Evolutionary conservation across 2,797 vertebrate species (phyloP), one percentile per base, ranked within the genome.

Genomic region (Gambusia yucatana): DNA sequence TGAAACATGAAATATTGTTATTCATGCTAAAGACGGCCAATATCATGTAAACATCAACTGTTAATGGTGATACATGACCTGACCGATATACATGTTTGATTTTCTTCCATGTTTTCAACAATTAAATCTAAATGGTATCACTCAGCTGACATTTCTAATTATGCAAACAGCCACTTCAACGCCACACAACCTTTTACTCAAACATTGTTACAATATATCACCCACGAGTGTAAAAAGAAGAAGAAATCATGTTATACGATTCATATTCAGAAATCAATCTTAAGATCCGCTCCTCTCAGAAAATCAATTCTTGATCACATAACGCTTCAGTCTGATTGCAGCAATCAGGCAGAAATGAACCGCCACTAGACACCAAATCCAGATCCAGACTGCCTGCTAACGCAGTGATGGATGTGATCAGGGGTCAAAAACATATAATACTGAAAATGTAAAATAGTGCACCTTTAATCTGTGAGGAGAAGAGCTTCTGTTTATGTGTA

Each of bases 321-420:
- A 71, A 82, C 30, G 10, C 76, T 85, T 83, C 72, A 77, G 36
- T 55, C 50, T 87, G 87, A 91, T 88, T 88, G 84, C 77, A 74
- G 72, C 80, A 82, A 84, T 86, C 85, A 88, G 46, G 83, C 74
- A 52, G 44, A 82, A 41, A 71, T 14, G 61, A 82, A 59, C 61
- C 3, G 10, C 46, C 4, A 22, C 72, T 77, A 52, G 78, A 57
- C 77, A 70, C 41, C 41, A 44, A 0, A 14, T 48, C 46, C 70
- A n/a, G 48, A 46, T 48, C 43, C 72, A n/a, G 48, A 46, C 69
- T 48, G 57, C 74, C 65, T 67, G 20, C 33, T 52, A 72, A 57
- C 72, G 41, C 1, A 48, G 75, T 30, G 80, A 81, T 39, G 77
- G 81, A 72, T 41, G 28, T 36, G 73, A 85, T 82, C 33, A 30